These are phyloP conservation scores for Apostichopus californicus DNA, from an alignment of 35 echinoderm and acorn worm genomes.

Conservation along the genomic window DNA sequence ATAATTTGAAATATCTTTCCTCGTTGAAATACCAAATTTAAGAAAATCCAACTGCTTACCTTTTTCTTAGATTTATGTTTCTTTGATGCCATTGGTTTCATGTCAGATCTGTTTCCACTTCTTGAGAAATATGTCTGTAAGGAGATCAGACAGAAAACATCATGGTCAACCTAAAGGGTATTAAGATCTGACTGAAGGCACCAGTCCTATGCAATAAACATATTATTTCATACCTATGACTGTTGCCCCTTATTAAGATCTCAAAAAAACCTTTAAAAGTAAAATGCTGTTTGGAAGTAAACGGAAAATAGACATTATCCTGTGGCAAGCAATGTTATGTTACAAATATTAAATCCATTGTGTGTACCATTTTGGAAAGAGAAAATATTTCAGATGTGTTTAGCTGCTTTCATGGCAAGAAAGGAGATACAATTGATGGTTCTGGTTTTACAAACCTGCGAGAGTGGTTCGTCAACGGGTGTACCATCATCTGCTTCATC, in stretches of 20 bases:
- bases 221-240: neutral
- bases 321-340: no score
- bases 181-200: neutral
- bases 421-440: no score
- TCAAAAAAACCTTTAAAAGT: no score
- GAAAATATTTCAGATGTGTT: no score
- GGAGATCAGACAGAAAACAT: neutral
- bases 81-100: conserved; percentile 43
- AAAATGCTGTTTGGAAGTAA: no score
- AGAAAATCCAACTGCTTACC: neutral
- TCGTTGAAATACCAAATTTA: no score
- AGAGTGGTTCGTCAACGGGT: conserved; percentile 33
- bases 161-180: neutral
- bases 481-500: conserved; percentile 39
- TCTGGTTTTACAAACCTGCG: neutral
- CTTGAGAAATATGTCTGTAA: conserved; percentile 58
- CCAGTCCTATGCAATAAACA: neutral
- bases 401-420: neutral
- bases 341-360: no score
- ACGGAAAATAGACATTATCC: no score
- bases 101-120: conserved; percentile 60
- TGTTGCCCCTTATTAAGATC: no score
- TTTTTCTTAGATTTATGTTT: conserved; percentile 42
- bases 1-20: no score
- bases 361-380: no score